phyloP scores from a whole-genome alignment of 1,140 invertebrate genomes.

The Drosophila aff. region DNA sequence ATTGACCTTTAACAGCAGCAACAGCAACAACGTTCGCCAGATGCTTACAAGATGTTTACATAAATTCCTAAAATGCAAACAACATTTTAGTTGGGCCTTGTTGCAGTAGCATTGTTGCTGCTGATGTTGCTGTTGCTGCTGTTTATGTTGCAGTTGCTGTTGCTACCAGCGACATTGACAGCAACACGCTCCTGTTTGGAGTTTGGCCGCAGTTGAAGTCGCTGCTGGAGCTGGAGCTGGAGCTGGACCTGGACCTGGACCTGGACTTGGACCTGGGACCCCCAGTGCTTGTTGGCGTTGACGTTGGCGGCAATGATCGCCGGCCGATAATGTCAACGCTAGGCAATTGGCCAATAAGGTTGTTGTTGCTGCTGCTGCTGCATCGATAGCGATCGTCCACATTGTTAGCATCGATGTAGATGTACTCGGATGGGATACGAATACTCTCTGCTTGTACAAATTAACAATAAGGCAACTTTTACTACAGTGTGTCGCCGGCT shows the following conservation, averaged over 20 bases:
- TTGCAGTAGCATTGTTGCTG: constrained; percentile 23
- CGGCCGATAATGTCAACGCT: constrained; percentile 79
- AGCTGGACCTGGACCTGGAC: constrained; percentile 13
- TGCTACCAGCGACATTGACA: constrained; percentile 66
- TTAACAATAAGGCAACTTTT: constrained; percentile 72
- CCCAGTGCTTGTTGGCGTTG: constrained; percentile 58
- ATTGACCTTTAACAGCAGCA: constrained; percentile 73
- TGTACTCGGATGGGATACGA: constrained; percentile 53
- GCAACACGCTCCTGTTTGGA: constrained; percentile 69
- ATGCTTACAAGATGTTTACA: constrained; percentile 84
- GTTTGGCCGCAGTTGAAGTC: not conserved
- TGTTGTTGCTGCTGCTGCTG: constrained; percentile 59
- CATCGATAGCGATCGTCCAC: constrained; percentile 76
- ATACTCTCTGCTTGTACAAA: constrained; percentile 59
- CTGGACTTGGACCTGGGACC: constrained; percentile 34
- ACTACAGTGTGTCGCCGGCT: constrained; percentile 43
- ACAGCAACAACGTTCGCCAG: constrained; percentile 54
- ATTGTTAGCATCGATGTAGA: constrained; percentile 77
- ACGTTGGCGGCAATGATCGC: constrained; percentile 77
- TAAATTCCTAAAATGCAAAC: constrained; percentile 85
- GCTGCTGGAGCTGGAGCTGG: not conserved
- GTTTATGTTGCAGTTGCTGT: constrained; percentile 14
- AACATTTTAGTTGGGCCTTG: constrained; percentile 67
- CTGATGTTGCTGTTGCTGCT: not conserved
- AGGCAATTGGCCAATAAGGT: constrained; percentile 83